These are phyloP conservation scores for Erpobdella octoculata DNA, from an alignment of 2,888 invertebrate genomes.

Conservation along the genomic window DNA sequence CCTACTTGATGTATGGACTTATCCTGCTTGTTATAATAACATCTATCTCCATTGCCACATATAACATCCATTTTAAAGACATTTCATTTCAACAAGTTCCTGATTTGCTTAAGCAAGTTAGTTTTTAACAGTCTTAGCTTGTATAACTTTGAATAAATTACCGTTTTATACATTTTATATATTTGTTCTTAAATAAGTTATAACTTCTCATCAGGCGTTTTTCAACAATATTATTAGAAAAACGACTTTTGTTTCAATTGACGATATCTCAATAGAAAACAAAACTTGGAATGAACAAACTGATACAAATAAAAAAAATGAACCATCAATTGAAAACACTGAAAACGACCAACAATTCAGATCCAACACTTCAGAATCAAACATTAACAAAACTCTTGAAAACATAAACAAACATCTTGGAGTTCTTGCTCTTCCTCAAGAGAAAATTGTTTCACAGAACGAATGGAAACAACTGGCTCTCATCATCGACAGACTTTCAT, in stretches of 20 bases:
- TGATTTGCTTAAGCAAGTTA: slow-evolving; percentile 8
- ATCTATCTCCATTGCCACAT: slow-evolving; percentile 3
- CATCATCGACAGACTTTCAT: slow-evolving; percentile 8
- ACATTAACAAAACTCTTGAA: slow-evolving; percentile 3
- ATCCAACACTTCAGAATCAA: not conserved
- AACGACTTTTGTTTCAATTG: no score
- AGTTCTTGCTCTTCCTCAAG: not conserved
- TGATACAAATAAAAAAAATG: not conserved
- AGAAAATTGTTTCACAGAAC: not conserved
- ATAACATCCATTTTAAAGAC: not conserved
- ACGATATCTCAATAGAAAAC: not conserved
- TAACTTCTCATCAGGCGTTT: no score
- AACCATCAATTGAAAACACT: not conserved
- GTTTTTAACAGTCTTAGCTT: no score
- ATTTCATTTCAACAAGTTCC: not conserved
- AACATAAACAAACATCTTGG: not conserved
- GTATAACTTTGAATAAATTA: no score
- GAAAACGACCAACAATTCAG: not conserved
- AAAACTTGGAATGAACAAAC: not conserved
- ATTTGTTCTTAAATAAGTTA: no score
- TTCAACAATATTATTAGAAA: no score
- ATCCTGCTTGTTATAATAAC: not conserved
- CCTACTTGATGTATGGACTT: slow-evolving; percentile 1
- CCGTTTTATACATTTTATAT: no score
- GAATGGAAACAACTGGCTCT: slow-evolving; percentile 6